A percentile compares a stretch with the other conserved stretches of the same genome.
Evolutionary conservation across 2,797 vertebrate species (phyloP).

Genomic region (Tolypeutes matacus): DNA sequence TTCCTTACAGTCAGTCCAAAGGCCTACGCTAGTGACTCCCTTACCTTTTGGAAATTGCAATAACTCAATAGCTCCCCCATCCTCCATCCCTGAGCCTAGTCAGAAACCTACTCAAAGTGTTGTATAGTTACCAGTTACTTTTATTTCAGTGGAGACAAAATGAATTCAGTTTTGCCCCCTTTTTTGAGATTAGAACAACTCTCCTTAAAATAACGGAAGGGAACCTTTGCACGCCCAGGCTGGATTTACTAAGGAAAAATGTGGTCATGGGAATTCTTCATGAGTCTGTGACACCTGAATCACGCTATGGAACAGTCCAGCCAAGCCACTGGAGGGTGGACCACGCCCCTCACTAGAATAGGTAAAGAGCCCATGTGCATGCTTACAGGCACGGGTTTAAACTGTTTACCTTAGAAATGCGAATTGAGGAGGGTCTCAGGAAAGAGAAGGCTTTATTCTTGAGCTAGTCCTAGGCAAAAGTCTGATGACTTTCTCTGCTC

Average conservation of each 20-base stretch:
- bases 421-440: background rate
- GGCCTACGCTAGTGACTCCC: background rate
- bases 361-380: background rate
- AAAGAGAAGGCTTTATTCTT: background rate
- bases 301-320: background rate
- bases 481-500: constrained; percentile 1
- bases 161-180: background rate
- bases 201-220: background rate
- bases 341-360: background rate
- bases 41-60: constrained; percentile 1
- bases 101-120: background rate
- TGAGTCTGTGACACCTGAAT: background rate
- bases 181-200: background rate
- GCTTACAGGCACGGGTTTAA: background rate
- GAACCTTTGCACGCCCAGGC: background rate
- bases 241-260: background rate
- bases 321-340: background rate
- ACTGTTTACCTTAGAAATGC: constrained; percentile 22
- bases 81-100: background rate
- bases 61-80: background rate
- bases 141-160: background rate
- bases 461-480: background rate
- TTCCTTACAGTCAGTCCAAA: background rate
- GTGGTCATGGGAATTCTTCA: background rate
- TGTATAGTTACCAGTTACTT: background rate